Conservation (phyloP, 2,797 vertebrate species). For the Geotrypetes seraphini region DNA sequence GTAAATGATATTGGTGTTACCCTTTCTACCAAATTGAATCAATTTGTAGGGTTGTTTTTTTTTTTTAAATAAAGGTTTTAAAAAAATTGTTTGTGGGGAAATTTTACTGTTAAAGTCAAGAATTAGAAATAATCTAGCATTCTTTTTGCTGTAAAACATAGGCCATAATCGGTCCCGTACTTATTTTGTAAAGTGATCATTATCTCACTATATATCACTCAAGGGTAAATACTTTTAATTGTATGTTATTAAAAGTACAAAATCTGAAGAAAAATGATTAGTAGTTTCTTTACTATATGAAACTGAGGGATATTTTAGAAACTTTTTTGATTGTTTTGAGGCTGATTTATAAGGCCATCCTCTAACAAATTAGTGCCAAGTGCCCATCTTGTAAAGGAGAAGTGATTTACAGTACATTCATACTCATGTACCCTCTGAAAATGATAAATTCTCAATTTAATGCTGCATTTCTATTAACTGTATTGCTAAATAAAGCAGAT, state of each 20-base stretch:
- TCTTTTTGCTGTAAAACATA: constrained; percentile 8
- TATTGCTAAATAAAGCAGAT: constrained; percentile 63
- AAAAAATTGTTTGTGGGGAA: constrained; percentile 3
- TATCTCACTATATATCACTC: constrained; percentile 24
- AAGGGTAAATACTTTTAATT: constrained; percentile 3
- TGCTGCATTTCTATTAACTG: constrained; percentile 55
- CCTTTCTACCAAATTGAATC: too few relatives aligned
- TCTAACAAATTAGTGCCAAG: too few relatives aligned
- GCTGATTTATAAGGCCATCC: constrained; percentile 5
- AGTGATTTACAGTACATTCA: constrained; percentile 65
- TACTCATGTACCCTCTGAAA: too few relatives aligned
- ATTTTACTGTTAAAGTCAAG: too few relatives aligned
- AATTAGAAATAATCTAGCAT: too few relatives aligned
- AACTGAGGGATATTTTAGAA: constrained; percentile 12
- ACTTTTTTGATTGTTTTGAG: constrained; percentile 24
- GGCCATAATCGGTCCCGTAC: constrained; percentile 16
- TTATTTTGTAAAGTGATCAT: constrained; percentile 15
- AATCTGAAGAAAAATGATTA: too few relatives aligned
- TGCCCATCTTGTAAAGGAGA: constrained; percentile 33
- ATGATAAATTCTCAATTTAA: too few relatives aligned
- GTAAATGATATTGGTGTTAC: too few relatives aligned
- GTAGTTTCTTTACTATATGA: constrained; percentile 13
- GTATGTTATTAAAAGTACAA: too few relatives aligned
- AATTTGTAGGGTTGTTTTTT: neutral
- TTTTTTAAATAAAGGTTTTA: constrained; percentile 12